A percentile compares a stretch with the other conserved stretches of the same genome.
Conservation (phyloP, 2,797 vertebrate species). For the Xiphorhynchus erythropygius region DNA sequence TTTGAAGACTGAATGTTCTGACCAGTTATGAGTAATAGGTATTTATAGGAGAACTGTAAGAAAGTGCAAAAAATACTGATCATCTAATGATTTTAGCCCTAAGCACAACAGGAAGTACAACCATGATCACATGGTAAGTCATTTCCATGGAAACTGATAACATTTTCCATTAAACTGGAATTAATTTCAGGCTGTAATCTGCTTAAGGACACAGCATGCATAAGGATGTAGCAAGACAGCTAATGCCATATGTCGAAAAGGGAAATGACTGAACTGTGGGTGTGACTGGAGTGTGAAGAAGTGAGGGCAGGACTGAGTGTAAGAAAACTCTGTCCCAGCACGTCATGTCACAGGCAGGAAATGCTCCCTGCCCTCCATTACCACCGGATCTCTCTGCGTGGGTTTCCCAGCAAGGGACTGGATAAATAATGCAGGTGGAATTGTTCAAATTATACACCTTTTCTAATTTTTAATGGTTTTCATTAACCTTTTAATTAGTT, state of each 20-base stretch:
- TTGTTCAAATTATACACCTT: neutral
- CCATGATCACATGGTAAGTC: neutral
- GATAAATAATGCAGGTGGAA: neutral
- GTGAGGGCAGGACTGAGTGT: accelerated
- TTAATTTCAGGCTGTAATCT: neutral
- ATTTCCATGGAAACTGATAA: neutral
- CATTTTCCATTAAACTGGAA: neutral
- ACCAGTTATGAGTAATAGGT: neutral
- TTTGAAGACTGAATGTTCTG: neutral
- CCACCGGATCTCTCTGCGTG: neutral
- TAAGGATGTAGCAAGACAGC: neutral
- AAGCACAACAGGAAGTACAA: neutral
- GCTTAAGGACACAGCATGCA: neutral
- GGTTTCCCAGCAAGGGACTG: neutral
- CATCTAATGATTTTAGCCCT: neutral
- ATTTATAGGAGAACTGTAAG: neutral
- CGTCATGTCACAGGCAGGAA: neutral
- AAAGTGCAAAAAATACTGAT: neutral
- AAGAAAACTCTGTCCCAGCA: neutral
- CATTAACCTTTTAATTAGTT: neutral
- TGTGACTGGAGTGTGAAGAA: neutral
- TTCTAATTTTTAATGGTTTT: neutral
- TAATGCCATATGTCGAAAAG: neutral
- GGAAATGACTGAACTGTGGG: neutral
- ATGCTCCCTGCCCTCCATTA: neutral